These are phyloP conservation scores for Eristalis pertinax DNA, from an alignment of 2,888 invertebrate genomes.

Conservation along the genomic window DNA sequence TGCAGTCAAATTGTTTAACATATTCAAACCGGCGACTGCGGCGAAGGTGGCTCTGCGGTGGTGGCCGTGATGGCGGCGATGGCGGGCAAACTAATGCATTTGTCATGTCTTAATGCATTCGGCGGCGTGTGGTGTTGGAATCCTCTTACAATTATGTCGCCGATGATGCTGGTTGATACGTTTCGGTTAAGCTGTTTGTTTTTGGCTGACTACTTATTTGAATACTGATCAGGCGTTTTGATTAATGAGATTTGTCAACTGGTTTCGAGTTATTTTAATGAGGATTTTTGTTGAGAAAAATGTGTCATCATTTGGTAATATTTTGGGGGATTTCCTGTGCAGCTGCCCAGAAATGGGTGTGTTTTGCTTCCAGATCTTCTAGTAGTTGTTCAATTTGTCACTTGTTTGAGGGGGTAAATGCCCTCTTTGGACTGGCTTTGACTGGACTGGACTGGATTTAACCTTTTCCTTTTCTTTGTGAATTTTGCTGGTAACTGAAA, in stretches of 20 bases:
- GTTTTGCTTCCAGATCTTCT: background rate
- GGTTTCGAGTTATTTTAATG: conserved; percentile 26
- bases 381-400: background rate
- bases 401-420: background rate
- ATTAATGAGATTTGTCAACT: conserved; percentile 47
- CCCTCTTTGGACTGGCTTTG: background rate
- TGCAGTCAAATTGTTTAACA: conserved; percentile 19
- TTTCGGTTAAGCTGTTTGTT: conserved; percentile 36
- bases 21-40: background rate
- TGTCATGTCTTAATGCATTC: conserved; percentile 24
- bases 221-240: conserved; percentile 27
- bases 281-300: conserved; percentile 3
- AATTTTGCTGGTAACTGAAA: no score
- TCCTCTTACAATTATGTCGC: conserved; percentile 17
- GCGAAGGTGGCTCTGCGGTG: background rate
- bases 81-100: conserved; percentile 35
- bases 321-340: background rate
- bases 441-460: no score
- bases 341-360: background rate
- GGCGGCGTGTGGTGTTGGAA: conserved; percentile 12
- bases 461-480: no score
- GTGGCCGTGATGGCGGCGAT: background rate
- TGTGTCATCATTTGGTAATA: conserved; percentile 16
- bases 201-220: conserved; percentile 38
- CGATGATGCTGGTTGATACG: conserved; percentile 19